A percentile compares a stretch with the other conserved stretches of the same genome.
phyloP scores from a whole-genome alignment of 2,888 invertebrate genomes.

The Lobophora halterata region DNA sequence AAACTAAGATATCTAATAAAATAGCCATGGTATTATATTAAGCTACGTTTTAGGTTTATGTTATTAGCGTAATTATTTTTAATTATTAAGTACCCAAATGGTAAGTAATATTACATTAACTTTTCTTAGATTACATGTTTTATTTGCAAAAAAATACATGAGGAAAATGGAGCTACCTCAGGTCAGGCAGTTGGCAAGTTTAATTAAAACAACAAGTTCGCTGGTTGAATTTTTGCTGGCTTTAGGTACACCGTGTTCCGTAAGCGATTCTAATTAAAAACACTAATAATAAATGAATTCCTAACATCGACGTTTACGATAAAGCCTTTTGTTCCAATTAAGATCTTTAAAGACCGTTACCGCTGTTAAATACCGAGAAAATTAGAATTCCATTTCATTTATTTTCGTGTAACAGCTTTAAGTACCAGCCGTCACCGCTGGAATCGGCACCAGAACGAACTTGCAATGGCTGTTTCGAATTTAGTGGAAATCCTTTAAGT shows the following conservation, averaged over 20 bases:
- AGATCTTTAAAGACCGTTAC: conserved; percentile 28
- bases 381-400: conserved; percentile 30
- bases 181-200: conserved; percentile 47
- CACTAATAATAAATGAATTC: conserved; percentile 60
- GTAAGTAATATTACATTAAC: too few species aligned
- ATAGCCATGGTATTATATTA: too few species aligned
- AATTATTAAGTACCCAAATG: too few species aligned
- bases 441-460: conserved; percentile 25
- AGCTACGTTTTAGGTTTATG: too few species aligned
- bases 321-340: conserved; percentile 40
- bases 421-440: conserved; percentile 28
- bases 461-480: conserved; percentile 38
- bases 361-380: conserved; percentile 28
- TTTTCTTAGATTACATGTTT: too few species aligned
- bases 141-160: too few species aligned
- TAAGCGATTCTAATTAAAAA: conserved; percentile 63
- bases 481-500: conserved; percentile 41
- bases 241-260: conserved; percentile 30
- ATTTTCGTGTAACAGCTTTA: conserved; percentile 26
- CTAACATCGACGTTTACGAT: conserved; percentile 51
- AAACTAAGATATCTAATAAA: too few species aligned
- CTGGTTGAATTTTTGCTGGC: conserved; percentile 36
- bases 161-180: conserved; percentile 36
- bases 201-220: conserved; percentile 65
- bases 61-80: too few species aligned